A percentile compares a stretch with the other conserved stretches of the same genome.
phyloP scores from a whole-genome alignment of 2,888 invertebrate species.

The Platycnemis pennipes region DNA sequence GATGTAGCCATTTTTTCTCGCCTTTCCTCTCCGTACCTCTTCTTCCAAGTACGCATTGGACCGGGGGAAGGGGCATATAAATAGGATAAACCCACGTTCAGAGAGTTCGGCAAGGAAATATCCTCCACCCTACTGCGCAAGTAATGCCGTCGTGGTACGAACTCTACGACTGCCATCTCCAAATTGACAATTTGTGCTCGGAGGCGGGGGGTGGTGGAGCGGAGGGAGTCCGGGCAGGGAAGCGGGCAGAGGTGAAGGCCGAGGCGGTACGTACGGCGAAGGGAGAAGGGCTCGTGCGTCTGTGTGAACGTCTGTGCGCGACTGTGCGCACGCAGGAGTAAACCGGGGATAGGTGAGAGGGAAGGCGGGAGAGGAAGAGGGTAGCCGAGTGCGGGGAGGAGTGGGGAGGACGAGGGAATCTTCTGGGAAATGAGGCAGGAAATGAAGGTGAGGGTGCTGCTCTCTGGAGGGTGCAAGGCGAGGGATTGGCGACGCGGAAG shows the following conservation, averaged over 20 bases:
- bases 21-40: background rate
- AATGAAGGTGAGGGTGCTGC: conserved; percentile 44
- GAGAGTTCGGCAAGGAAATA: background rate
- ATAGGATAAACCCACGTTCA: background rate
- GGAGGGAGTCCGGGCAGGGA: background rate
- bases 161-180: background rate
- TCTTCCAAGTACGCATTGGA: background rate
- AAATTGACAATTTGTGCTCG: conserved; percentile 55
- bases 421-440: conserved; percentile 51
- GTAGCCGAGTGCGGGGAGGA: background rate
- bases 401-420: background rate
- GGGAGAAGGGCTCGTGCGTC: too few relatives aligned
- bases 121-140: background rate
- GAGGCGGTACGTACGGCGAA: too few relatives aligned
- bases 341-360: background rate
- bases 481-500: background rate
- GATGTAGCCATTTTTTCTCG: background rate
- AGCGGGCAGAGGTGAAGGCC: background rate
- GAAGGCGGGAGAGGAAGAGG: background rate
- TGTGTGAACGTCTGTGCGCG: too few relatives aligned
- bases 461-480: background rate
- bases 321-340: background rate
- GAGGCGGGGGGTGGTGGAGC: background rate
- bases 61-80: background rate
- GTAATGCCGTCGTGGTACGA: background rate